These are phyloP conservation scores for Cantharis rustica DNA, from an alignment of 2,888 invertebrate genomes.

Conservation along the genomic window DNA sequence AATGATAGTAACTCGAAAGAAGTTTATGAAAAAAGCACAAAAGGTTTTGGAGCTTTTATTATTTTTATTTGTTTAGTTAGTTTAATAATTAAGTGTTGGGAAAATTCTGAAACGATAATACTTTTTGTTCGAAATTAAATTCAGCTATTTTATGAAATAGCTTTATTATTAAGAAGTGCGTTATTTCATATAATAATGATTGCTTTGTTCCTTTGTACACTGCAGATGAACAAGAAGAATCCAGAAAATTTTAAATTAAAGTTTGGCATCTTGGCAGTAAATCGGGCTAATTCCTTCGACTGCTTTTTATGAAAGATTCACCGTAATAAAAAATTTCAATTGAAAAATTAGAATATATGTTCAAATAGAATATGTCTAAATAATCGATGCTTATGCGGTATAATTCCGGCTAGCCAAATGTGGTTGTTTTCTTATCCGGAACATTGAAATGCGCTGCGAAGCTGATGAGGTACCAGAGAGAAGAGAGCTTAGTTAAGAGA, in stretches of 20 bases:
- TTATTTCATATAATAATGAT: neutral
- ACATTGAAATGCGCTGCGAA: neutral
- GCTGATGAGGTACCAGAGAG: neutral
- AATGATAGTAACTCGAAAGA: conserved; percentile 1
- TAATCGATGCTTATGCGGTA: neutral
- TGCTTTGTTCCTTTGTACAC: neutral
- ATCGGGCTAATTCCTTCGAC: neutral
- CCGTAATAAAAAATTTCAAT: too few species aligned
- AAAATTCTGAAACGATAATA: neutral
- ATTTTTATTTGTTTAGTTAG: neutral
- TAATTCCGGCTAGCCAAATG: neutral
- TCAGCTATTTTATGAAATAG: neutral
- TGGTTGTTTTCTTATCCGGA: neutral
- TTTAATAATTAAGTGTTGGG: neutral
- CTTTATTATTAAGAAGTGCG: neutral
- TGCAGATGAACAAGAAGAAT: neutral
- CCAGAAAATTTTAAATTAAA: neutral
- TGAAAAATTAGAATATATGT: too few species aligned
- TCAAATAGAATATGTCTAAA: neutral
- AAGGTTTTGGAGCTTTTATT: neutral
- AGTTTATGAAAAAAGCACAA: neutral
- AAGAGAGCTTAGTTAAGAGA: neutral
- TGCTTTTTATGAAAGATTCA: neutral
- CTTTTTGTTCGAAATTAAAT: neutral
- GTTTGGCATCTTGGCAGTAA: neutral